phyloP scores from a whole-genome alignment of 2,888 invertebrate genomes.

The Habrosyne pyritoides region DNA sequence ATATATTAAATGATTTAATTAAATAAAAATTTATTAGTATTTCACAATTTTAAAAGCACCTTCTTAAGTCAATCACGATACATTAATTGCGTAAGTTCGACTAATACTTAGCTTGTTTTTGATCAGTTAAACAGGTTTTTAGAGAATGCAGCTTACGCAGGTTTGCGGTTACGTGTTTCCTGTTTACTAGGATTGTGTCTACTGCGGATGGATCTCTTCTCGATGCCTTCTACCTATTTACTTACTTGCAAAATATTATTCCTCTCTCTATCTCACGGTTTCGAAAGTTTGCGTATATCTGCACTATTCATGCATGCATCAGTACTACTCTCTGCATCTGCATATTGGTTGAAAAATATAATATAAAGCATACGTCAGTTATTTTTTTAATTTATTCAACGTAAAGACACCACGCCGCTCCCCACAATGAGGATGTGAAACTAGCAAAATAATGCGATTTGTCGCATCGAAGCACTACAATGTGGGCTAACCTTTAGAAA shows the following conservation, averaged over 20 bases:
- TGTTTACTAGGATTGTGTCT: not conserved
- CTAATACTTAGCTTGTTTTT: not conserved
- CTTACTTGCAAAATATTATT: too few species aligned
- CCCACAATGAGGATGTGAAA: slow-evolving; percentile 41
- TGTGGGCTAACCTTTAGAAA: slow-evolving; percentile 31
- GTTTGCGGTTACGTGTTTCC: not conserved
- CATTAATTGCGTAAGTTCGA: not conserved
- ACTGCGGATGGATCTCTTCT: not conserved
- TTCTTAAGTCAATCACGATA: not conserved
- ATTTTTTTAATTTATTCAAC: slow-evolving; percentile 8
- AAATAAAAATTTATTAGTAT: too few species aligned
- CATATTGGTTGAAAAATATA: not conserved
- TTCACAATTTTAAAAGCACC: not conserved
- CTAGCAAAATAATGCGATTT: slow-evolving; percentile 69
- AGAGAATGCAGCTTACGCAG: slow-evolving; percentile 1
- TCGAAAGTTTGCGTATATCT: too few species aligned
- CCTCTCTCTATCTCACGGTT: too few species aligned
- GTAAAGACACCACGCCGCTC: slow-evolving; percentile 18
- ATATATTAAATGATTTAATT: not conserved
- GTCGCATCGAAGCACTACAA: slow-evolving; percentile 44
- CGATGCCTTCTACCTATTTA: not conserved
- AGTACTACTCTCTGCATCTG: not conserved
- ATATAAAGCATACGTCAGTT: not conserved
- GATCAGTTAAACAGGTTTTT: not conserved
- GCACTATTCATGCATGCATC: not conserved